Base-by-base conservation (phyloP, 2,797 vertebrate species). In the Columba guinea region DNA sequence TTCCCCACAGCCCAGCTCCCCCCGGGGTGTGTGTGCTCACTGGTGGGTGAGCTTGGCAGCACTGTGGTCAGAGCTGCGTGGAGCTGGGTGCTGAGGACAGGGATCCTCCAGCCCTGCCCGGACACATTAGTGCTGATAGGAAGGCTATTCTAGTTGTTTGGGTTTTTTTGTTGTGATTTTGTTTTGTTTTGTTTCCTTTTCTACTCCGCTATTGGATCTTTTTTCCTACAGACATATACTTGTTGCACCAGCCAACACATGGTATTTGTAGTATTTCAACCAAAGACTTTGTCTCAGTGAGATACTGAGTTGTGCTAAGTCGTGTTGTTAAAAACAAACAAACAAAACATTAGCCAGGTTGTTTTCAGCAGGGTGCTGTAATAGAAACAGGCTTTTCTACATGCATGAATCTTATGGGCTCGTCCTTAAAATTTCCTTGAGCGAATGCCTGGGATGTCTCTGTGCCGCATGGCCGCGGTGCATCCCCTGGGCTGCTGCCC, bases 1-100 rank as follows among this genome's bases (percentile, higher is more conserved):
- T 67, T 91, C 9, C 48, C 58, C 3, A 3, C 35, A 70, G 69
- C 53, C 37, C 63, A 52, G 55, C 41, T 68, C n/a, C 17, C 41
- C 41, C 11, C 1, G 1, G 34, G 41, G 7, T 70, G 13, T 0
- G 0, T 1, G 27, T 67, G 44, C 34, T 68, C 2, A 5, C 82
- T 69, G 78, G 22, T 4, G 10, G 32, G 24, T 0, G 6, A 78
- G 27, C 49, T 44, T 12, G 51, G 60, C 41, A 53, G 46, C 2
- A 8, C 70, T 18, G 28, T 21, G 6, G 5, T 44, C 11, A 11
- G 34, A 32, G 59, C 60, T 52, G 68, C 1, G 1, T 41, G 76
- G 73, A 35, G 62, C 62, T 71, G 88, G 63, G 49, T 3, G 7
- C 37, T 18, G 30, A 60, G 58, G 82, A 9, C 27, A 62, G 24